Evolutionary conservation across 2,888 invertebrate genomes (phyloP), one percentile per base, ranked within the genome.

Genomic region (Hirtodrosophila trivittata): DNA sequence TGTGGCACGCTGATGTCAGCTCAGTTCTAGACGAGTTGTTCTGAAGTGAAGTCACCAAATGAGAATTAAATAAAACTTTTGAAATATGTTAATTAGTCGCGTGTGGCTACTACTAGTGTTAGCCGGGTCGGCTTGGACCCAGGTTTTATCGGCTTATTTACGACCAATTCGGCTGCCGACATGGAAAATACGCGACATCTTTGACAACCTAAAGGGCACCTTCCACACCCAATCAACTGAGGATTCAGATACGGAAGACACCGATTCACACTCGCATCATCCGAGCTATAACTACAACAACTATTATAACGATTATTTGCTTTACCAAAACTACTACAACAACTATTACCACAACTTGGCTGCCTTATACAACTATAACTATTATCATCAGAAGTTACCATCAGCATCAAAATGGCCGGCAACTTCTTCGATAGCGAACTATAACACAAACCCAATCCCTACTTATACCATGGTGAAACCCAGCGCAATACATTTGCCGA

Each of bases 21-120:
- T 75, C 65, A 74, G 71, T 72, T 72, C 38, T 52, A 14, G 26
- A 32, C 25, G 37, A 38, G 64, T 41, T 39, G 47, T 28, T 38
- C 3, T 12, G 28, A 47, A 41, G 69, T 37, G 25, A 50, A 33
- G 56, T 46, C 41, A 47, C 25, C 30, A 21, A 28, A 50, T 41
- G 14, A 12, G 10, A 42, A 35, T 16, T 28, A 50, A 21, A 21
- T 9, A 58, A 12, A 35, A 35, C 2, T 12, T 1, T 35, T 7
- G 35, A 39, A 45, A 16, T 57, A 72, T 72, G 75, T 51, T 72
- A 60, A 75, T 65, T 37, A 26, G 2, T 32, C 56, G 70, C 32
- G 25, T 60, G 8, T 69, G 59, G 35, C 7, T 69, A 12, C 18
- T 69, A 12, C 12, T 75, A 0, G 18, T 75, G 4, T 32, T 72